Conservation (phyloP, 2,888 invertebrate genomes). For the Galerucella pusilla region DNA sequence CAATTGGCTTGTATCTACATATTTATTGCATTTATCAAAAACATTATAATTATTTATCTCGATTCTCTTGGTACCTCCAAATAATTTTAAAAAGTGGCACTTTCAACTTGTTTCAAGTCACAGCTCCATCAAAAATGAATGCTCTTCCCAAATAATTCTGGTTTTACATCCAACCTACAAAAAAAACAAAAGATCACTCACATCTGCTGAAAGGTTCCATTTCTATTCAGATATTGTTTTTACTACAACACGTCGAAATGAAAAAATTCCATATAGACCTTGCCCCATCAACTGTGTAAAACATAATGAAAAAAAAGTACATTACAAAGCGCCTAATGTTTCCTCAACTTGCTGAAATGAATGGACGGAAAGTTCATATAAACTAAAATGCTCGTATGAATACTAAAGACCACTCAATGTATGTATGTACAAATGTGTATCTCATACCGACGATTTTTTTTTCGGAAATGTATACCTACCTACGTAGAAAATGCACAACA, state of each 20-base stretch:
- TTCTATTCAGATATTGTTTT: slow-evolving; percentile 11
- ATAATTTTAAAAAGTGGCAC: too few relatives aligned
- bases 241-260: slow-evolving; percentile 11
- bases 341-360: slow-evolving; percentile 19
- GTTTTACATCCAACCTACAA: not conserved
- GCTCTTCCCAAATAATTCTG: not conserved
- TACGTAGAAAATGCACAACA: slow-evolving; percentile 13
- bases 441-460: slow-evolving; percentile 5
- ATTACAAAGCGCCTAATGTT: slow-evolving; percentile 25
- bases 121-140: not conserved
- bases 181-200: slow-evolving; percentile 8
- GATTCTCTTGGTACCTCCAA: too few relatives aligned
- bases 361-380: slow-evolving; percentile 17
- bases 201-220: slow-evolving; percentile 8
- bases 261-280: slow-evolving; percentile 19
- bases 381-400: slow-evolving; percentile 19
- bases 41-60: too few relatives aligned
- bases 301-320: slow-evolving; percentile 25
- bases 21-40: too few relatives aligned
- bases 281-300: slow-evolving; percentile 5
- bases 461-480: not conserved
- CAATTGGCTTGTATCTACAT: too few relatives aligned
- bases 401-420: slow-evolving; percentile 21
- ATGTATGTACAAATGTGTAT: slow-evolving; percentile 2
- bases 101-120: not conserved